phyloP scores from a whole-genome alignment of 2,113 vertebrate species.

The Chlamydotis undulata region DNA sequence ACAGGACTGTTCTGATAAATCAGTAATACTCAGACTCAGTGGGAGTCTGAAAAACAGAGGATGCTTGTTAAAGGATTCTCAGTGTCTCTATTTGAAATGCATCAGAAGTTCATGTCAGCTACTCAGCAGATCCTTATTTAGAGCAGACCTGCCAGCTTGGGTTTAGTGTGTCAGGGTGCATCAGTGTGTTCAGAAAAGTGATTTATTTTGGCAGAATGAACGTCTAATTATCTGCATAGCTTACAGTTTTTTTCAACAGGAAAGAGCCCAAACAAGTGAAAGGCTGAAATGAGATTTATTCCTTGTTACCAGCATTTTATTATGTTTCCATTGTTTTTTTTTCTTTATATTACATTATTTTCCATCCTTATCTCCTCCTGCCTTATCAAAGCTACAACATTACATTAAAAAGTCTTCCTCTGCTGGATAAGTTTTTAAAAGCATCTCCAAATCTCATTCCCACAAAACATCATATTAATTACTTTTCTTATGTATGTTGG shows the following conservation, averaged over 20 bases:
- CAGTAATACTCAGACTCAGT: neutral
- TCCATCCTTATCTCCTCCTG: neutral
- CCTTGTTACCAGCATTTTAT: constrained; percentile 15
- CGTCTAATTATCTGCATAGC: constrained; percentile 67
- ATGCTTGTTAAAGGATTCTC: constrained; percentile 42
- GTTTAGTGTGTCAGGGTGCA: constrained; percentile 65
- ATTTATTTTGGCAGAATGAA: constrained; percentile 70
- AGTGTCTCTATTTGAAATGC: constrained; percentile 60
- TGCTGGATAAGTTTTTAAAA: neutral
- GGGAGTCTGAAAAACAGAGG: constrained; percentile 23
- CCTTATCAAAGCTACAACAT: constrained; percentile 13
- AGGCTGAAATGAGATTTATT: constrained; percentile 37
- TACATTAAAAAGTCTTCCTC: constrained; percentile 8
- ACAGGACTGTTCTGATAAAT: constrained; percentile 23
- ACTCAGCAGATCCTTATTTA: constrained; percentile 69
- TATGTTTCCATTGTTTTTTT: constrained; percentile 31
- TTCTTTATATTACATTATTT: constrained; percentile 34
- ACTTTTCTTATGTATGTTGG: neutral
- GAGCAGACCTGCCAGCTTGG: constrained; percentile 38
- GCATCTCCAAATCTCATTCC: neutral
- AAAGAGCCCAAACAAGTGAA: constrained; percentile 37
- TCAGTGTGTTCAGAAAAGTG: constrained; percentile 64
- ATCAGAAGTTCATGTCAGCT: constrained; percentile 65
- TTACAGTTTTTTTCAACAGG: constrained; percentile 65
- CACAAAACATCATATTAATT: neutral